A percentile compares a stretch with the other conserved stretches of the same genome.
Conservation (phyloP, 2,888 invertebrate species). For the Conomelus anceps region DNA sequence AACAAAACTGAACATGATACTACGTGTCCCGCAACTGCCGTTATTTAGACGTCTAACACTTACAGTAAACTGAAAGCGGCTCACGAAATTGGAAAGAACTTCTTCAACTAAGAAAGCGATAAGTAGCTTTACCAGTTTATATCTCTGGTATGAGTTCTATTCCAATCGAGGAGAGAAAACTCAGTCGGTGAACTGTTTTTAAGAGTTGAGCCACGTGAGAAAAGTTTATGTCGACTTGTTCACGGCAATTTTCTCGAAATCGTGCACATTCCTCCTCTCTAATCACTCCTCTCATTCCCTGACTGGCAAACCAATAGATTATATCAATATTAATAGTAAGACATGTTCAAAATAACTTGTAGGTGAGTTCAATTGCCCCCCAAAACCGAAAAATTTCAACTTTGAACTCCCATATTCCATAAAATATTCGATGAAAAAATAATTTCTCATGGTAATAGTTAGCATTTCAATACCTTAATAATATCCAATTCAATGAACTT, state of each 20-base stretch:
- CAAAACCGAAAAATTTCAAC: no score
- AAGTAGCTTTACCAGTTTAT: not conserved
- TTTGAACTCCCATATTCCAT: no score
- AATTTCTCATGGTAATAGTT: no score
- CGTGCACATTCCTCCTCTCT: not conserved
- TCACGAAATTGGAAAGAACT: not conserved
- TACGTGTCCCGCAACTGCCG: no score
- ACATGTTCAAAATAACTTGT: no score
- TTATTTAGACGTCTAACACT: not conserved
- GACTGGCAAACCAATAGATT: not conserved
- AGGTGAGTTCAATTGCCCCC: no score
- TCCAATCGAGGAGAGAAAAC: not conserved
- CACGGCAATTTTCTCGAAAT: not conserved
- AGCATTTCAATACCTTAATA: no score
- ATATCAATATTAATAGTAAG: no score
- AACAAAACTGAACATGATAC: no score
- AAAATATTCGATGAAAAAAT: no score
- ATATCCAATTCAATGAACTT: no score
- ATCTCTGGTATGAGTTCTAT: not conserved
- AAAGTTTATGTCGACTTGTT: not conserved
- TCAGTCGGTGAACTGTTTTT: not conserved
- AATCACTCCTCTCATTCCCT: not conserved
- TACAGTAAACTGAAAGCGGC: not conserved
- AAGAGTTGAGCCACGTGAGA: not conserved
- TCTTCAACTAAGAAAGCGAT: not conserved